Conservation (phyloP, 2,888 invertebrate species). For the Catotricha subobsoleta region DNA sequence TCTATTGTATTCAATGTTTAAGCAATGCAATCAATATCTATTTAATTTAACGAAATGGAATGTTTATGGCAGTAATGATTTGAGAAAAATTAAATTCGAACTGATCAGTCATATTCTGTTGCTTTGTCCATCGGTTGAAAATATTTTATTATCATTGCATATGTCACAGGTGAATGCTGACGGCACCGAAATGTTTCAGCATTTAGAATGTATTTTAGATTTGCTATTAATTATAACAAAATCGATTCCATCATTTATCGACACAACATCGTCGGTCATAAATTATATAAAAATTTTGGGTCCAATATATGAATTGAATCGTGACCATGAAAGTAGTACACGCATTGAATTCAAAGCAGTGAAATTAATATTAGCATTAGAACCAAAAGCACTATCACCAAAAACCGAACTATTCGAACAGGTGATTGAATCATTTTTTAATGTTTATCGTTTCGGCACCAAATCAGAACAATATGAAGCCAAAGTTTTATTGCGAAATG, state of each 20-base stretch:
- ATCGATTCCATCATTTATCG: constrained; percentile 25
- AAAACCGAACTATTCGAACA: constrained; percentile 35
- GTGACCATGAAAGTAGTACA: constrained; percentile 14
- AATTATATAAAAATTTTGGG: constrained; percentile 24
- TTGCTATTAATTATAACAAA: constrained; percentile 23
- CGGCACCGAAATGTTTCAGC: constrained; percentile 28
- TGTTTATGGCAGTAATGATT: constrained; percentile 17
- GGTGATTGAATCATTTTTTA: constrained; percentile 36
- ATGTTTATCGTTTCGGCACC: constrained; percentile 30
- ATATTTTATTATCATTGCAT: constrained; percentile 21
- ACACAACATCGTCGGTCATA: constrained; percentile 23
- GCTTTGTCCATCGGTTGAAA: constrained; percentile 24
- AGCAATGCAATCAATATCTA: constrained; percentile 27
- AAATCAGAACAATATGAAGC: constrained; percentile 29
- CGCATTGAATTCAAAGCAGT: constrained; percentile 25
- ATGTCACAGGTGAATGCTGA: constrained; percentile 13
- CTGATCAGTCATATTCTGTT: constrained; percentile 25
- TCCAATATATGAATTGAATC: constrained; percentile 19
- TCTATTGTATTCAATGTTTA: constrained; percentile 28
- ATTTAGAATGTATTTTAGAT: constrained; percentile 24
- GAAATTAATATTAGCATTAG: constrained; percentile 25
- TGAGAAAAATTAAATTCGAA: constrained; percentile 27
- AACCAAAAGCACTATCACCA: constrained; percentile 34
- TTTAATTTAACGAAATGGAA: constrained; percentile 18
- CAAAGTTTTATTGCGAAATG: constrained; percentile 34